Conservation (phyloP, 2,888 invertebrate genomes). For the Poecilus cupreus region DNA sequence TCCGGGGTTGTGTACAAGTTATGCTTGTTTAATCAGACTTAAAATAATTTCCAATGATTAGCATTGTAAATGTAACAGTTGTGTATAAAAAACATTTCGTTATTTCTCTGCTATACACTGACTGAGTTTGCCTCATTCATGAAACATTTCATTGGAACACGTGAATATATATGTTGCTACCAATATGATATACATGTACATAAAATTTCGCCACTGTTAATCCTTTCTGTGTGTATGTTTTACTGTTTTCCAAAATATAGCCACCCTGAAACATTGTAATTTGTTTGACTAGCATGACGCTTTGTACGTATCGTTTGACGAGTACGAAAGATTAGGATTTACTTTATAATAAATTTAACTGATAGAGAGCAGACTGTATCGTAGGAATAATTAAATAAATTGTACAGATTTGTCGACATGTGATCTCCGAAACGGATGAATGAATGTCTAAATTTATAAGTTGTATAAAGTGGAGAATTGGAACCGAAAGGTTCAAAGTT, state of each 20-base stretch:
- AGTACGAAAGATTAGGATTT: conserved; percentile 36
- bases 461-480: conserved; percentile 3
- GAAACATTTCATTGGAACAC: neutral
- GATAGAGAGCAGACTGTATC: conserved; percentile 58
- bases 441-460: conserved; percentile 36
- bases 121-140: neutral
- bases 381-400: conserved; percentile 49
- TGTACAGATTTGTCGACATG: conserved; percentile 55
- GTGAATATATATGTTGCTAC: conserved; percentile 4
- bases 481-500: neutral
- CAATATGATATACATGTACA: conserved; percentile 38
- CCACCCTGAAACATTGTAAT: conserved; percentile 8
- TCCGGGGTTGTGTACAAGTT: neutral
- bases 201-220: conserved; percentile 47
- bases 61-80: neutral
- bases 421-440: conserved; percentile 45
- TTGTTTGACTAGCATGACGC: neutral
- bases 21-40: neutral
- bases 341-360: conserved; percentile 48
- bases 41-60: neutral
- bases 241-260: conserved; percentile 55
- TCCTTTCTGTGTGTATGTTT: conserved; percentile 53
- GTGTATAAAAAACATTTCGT: too few species aligned
- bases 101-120: neutral
- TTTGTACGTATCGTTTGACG: neutral